A percentile compares a stretch with the other conserved stretches of the same genome.
Evolutionary conservation across 2,888 invertebrate genomes (phyloP).

Genomic region (Lithodes maja): DNA sequence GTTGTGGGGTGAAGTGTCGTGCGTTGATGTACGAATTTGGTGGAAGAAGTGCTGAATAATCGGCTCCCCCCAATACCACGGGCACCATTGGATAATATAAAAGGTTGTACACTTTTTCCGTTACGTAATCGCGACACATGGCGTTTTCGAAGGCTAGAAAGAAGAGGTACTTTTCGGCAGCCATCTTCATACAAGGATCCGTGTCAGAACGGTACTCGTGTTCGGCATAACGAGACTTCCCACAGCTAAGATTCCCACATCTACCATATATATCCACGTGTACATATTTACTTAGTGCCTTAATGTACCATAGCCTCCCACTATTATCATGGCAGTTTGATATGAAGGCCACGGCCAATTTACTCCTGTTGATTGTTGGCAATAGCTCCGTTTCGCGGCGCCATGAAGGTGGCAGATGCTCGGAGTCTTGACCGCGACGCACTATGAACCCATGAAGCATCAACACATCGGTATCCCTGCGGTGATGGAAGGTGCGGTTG

Average conservation of each 20-base stretch:
- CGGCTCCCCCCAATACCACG: too few relatives aligned
- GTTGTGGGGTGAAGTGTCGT: too few relatives aligned
- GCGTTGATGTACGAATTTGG: too few relatives aligned
- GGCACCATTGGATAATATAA: too few relatives aligned
- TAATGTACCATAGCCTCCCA: slow-evolving; percentile 41
- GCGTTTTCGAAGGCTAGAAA: too few relatives aligned
- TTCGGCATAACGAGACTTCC: slow-evolving; percentile 30
- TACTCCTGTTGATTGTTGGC: background rate
- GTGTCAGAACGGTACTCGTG: background rate
- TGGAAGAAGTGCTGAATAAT: too few relatives aligned
- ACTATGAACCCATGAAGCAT: slow-evolving; percentile 43
- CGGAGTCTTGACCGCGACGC: background rate
- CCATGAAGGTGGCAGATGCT: slow-evolving; percentile 34
- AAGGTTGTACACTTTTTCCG: too few relatives aligned
- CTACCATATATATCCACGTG: slow-evolving; percentile 32
- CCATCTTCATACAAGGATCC: background rate
- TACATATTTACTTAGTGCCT: slow-evolving; percentile 9
- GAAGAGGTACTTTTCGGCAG: too few relatives aligned
- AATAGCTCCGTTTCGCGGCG: background rate
- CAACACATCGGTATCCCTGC: slow-evolving; percentile 31
- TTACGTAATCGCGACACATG: too few relatives aligned
- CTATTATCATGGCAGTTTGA: slow-evolving; percentile 46
- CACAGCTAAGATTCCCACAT: slow-evolving; percentile 46
- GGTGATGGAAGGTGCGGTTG: slow-evolving; percentile 38
- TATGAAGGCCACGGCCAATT: slow-evolving; percentile 46